phyloP scores from a whole-genome alignment of 2,113 vertebrate genomes.

The Passer domesticus region DNA sequence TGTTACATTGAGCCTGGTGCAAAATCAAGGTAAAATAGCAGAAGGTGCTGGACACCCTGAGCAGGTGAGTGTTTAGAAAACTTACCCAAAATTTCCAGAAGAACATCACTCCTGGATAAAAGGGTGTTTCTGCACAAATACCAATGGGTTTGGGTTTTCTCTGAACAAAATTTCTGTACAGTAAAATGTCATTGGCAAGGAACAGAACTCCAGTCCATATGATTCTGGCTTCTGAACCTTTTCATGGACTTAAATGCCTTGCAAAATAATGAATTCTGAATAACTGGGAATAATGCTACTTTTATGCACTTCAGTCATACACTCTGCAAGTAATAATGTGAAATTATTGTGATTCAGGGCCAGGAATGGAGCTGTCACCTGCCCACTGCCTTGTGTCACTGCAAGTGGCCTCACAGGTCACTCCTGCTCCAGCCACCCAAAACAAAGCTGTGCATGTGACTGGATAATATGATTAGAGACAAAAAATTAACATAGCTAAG shows the following conservation, averaged over 20 bases:
- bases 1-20: background rate
- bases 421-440: background rate
- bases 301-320: background rate
- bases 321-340: background rate
- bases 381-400: background rate
- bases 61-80: background rate
- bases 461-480: background rate
- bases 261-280: background rate
- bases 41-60: background rate
- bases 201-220: background rate
- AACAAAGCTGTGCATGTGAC: rapidly evolving
- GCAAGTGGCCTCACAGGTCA: background rate
- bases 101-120: background rate
- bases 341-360: background rate
- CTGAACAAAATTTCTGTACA: background rate
- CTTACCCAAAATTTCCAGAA: background rate
- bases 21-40: background rate
- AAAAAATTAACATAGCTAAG: background rate
- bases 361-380: background rate
- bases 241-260: background rate
- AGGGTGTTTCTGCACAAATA: background rate
- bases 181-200: background rate
- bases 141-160: background rate
- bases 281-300: background rate
- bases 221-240: background rate